phyloP scores from a whole-genome alignment of 2,113 vertebrate species.

The Garra rufa region DNA sequence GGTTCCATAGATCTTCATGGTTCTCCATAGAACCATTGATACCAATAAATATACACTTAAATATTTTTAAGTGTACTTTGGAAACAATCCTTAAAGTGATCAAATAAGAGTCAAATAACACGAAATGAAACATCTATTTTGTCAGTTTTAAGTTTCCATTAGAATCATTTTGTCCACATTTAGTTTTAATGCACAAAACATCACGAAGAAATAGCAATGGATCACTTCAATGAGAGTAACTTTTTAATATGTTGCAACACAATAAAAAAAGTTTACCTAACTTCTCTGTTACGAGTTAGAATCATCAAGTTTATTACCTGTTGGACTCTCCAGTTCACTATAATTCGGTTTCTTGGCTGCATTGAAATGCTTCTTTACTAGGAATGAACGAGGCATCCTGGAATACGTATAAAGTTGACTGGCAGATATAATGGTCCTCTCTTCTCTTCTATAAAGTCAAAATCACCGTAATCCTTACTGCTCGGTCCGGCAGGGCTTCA shows the following conservation, averaged over 20 bases:
- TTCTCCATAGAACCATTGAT: too few relatives aligned
- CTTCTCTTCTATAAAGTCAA: slow-evolving; percentile 55
- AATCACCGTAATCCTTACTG: slow-evolving; percentile 73
- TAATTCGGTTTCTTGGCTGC: slow-evolving; percentile 98
- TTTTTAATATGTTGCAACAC: background rate
- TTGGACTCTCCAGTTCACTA: slow-evolving; percentile 94
- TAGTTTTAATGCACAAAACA: too few relatives aligned
- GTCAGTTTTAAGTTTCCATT: background rate
- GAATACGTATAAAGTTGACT: slow-evolving; percentile 45
- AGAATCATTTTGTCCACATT: too few relatives aligned
- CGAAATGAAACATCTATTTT: background rate
- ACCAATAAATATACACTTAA: too few relatives aligned
- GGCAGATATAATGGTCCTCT: slow-evolving; percentile 64
- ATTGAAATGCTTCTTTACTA: slow-evolving; percentile 99
- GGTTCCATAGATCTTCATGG: too few relatives aligned
- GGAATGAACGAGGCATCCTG: slow-evolving; percentile 98
- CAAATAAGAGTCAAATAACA: background rate
- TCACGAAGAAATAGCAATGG: background rate
- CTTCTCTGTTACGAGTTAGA: background rate
- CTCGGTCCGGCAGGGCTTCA: slow-evolving; percentile 72
- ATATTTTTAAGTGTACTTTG: too few relatives aligned
- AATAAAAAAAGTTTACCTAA: background rate
- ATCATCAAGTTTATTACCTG: slow-evolving; percentile 81
- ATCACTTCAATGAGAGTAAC: background rate
- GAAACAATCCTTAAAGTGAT: too few relatives aligned